Evolutionary conservation across 2,113 vertebrate species (phyloP), one percentile per base, ranked within the genome.

Genomic region (Lophochroa leadbeateri): DNA sequence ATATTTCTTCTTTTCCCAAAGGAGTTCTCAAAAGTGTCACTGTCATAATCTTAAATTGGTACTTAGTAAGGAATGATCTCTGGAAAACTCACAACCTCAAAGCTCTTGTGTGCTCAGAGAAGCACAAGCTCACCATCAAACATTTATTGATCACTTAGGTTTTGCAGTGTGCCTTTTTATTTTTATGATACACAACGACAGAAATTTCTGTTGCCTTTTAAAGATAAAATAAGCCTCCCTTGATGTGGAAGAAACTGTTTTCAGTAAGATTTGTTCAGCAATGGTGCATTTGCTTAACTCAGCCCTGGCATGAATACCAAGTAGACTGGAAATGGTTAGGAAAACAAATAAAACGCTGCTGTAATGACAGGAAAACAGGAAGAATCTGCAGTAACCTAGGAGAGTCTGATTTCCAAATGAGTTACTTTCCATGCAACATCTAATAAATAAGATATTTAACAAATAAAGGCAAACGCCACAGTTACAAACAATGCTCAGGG

Each of bases 31-130:
- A n/a, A 80, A 90, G 43, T 71, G 24, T 75, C 12, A 0, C 41
- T 80, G 60, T 67, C 85, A 88, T 93, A 94, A 83, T 64, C 50
- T 24, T 86, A 67, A 93, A 91, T 81, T 86, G 72, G 53, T 52
- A 79, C 78, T 88, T 81, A 69, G 53, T 43, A 92, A 71, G 68
- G 61, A 78, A 77, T 58, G 61, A 83, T 88, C 75, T 83, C 39
- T 41, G 10, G 85, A 81, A 86, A 80, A 75, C 24, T 46, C 82
- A 69, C 17, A 85, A 43, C 70, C 16, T 77, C 64, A 55, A 78
- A 88, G 67, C 24, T 93, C 37, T 83, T 39, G 16, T 7, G n/a
- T 28, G 29, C 35, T 83, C 68, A 31, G 71, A 74, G 70, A 55
- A 87, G 33, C 58, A 82, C 35, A 46, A 33, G 33, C 24, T 88